Conservation (phyloP, 53 echinoderm and acorn worm genomes). For the Pentamera pediparva region DNA sequence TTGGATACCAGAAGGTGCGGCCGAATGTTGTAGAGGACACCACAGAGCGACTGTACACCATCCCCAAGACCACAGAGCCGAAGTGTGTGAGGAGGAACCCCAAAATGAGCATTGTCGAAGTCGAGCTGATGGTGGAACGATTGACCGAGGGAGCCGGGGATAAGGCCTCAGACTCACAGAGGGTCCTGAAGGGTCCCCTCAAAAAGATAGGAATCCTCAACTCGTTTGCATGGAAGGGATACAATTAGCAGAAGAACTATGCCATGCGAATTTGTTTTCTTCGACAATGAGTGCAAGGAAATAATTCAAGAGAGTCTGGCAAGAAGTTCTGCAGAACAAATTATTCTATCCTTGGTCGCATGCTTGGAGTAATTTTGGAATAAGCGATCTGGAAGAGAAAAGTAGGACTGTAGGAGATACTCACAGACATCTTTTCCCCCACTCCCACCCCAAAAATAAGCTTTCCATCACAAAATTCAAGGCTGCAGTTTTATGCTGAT, state of each 20-base stretch:
- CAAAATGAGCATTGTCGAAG: constrained; percentile 60
- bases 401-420: no score
- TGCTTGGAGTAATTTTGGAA: no score
- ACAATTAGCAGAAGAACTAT: constrained; percentile 58
- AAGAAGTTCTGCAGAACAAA: no score
- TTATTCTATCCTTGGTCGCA: no score
- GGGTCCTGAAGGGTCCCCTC: constrained; percentile 79
- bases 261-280: no score
- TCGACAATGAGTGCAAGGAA: no score
- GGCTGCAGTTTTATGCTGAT: no score
- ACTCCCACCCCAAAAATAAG: no score
- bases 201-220: constrained; percentile 93
- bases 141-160: constrained; percentile 65
- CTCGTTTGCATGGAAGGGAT: constrained; percentile 98
- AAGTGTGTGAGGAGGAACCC: constrained; percentile 53
- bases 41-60: constrained; percentile 73
- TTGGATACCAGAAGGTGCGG: constrained; percentile 79
- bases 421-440: no score
- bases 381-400: no score
- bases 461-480: no score
- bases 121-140: constrained; percentile 78
- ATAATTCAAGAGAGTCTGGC: no score
- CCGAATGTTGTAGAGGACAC: constrained; percentile 70
- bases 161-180: constrained; percentile 65
- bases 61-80: constrained; percentile 60